phyloP scores from a whole-genome alignment of 2,888 invertebrate species.

The Acrobasis repandana region DNA sequence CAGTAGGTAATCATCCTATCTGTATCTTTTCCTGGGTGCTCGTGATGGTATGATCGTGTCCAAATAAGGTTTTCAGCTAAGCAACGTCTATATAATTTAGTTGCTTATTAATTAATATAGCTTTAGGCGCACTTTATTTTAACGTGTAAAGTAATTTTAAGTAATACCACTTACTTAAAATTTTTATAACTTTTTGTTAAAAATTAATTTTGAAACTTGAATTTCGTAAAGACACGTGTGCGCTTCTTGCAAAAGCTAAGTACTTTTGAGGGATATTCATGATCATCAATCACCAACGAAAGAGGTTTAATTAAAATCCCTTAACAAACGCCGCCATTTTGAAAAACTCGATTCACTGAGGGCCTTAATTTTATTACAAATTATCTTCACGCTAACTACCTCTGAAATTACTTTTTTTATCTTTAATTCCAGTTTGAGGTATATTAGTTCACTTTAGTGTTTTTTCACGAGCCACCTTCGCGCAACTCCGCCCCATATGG shows the following conservation, averaged over 20 bases:
- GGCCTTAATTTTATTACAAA: not conserved
- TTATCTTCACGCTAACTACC: not conserved
- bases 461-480: too few species aligned
- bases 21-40: too few species aligned
- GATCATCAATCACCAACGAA: conserved; percentile 16
- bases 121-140: too few species aligned
- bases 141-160: not conserved
- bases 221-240: not conserved
- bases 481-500: too few species aligned
- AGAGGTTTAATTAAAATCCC: not conserved
- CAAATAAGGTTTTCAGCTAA: too few species aligned
- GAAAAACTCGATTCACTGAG: not conserved
- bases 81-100: too few species aligned
- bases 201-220: not conserved
- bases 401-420: not conserved
- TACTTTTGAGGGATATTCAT: conserved; percentile 1
- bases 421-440: too few species aligned
- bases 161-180: not conserved
- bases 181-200: not conserved
- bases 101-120: too few species aligned
- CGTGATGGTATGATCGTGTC: too few species aligned
- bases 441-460: too few species aligned
- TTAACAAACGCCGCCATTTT: not conserved
- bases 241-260: not conserved
- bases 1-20: too few species aligned